Base-by-base conservation (phyloP, 2,113 vertebrate species). In the Xiphorhynchus elegans region DNA sequence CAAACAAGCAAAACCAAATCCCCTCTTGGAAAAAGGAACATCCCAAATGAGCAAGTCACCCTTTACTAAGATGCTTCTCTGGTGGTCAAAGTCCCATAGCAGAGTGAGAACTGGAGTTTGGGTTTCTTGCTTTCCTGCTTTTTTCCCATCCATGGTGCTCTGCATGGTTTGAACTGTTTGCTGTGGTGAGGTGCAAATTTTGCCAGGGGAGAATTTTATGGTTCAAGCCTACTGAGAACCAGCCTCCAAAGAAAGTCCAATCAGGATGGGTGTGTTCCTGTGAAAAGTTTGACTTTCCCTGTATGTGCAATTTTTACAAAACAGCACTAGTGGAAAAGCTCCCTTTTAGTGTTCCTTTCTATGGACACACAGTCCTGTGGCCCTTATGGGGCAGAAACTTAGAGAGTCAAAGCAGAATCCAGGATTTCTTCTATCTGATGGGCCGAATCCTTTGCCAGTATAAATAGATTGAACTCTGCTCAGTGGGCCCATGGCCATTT, bases 381-480 rank as follows among this genome's bases (percentile, higher is more conserved):
- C 56, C 74, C 47, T 52, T n/a, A 21, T 2, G 1, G 21, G 37
- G 33, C 66, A 94, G 64, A 82, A 90, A 39, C 52, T 70, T 58
- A 68, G 56, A 78, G 52, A 89, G 19, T 17, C 40, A 40, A 46
- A 64, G 64, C 40, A 7, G 40, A 60, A 17, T 11, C 28, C 46
- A 91, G 69, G 62, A 58, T 87, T 82, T 66, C 91, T 93, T 68
- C 62, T 53, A 2, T 59, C 25, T 16, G 7, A 24, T 16, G 81
- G 62, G 70, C 53, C 69, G 73, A 53, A 84, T 91, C 85, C 91
- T 89, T 84, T 9, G 1, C 53, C 2, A 18, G 31, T 91, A 92
- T 94, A 94, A 96, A 92, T 91, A 96, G 87, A 49, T 1, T 46
- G 62, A 94, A 58, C 84, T 84, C 84, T 79, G 60, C 77, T 78